phyloP scores from a whole-genome alignment of 2,113 vertebrate genomes.

The Pseudois nayaur region DNA sequence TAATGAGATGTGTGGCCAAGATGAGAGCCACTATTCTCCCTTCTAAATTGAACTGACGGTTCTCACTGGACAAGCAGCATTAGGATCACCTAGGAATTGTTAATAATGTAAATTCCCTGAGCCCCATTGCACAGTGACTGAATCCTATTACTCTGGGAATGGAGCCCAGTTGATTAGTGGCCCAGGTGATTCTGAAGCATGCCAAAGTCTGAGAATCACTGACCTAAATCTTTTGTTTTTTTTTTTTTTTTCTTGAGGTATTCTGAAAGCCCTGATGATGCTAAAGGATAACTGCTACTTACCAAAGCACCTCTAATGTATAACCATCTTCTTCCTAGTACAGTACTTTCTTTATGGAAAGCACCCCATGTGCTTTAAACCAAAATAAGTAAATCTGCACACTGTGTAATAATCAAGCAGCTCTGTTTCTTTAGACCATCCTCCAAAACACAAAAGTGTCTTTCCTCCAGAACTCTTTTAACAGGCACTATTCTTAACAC shows the following conservation, averaged over 20 bases:
- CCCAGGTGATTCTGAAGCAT: background rate
- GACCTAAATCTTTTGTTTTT: background rate
- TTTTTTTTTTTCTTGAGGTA: background rate
- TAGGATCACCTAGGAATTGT: background rate
- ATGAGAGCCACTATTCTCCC: background rate
- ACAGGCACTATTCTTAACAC: background rate
- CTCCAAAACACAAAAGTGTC: background rate
- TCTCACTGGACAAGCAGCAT: background rate
- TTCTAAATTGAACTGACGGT: background rate
- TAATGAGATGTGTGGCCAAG: background rate
- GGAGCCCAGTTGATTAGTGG: background rate
- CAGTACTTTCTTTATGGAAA: background rate
- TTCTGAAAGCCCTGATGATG: conserved; percentile 7
- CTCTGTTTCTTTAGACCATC: background rate
- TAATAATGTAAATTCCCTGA: background rate
- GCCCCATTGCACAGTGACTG: background rate
- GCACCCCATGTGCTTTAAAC: background rate
- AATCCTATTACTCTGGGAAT: background rate
- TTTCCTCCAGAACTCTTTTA: background rate
- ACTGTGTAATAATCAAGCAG: background rate
- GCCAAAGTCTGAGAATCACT: background rate
- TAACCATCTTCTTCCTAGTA: background rate
- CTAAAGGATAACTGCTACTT: background rate
- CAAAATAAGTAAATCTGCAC: background rate
- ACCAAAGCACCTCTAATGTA: background rate